Conservation (phyloP, 2,797 vertebrate species). For the Betta splendens region DNA sequence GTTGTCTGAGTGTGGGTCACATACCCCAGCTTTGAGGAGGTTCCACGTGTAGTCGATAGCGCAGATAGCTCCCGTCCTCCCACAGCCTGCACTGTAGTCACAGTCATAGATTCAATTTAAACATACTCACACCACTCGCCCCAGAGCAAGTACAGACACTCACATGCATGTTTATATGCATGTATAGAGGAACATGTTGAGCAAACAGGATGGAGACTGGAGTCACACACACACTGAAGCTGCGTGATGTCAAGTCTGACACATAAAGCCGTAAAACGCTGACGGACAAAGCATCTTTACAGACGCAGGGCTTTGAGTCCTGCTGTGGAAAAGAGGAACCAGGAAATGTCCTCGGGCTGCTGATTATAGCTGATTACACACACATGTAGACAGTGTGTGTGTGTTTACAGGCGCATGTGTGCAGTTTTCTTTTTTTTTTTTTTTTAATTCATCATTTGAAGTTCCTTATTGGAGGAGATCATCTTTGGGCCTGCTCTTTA, state of each 20-base stretch:
- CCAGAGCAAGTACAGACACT: not conserved
- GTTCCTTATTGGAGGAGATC: not conserved
- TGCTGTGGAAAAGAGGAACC: constrained; percentile 68
- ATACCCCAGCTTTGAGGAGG: constrained; percentile 96
- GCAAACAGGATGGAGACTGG: constrained; percentile 67
- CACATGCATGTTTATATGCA: not conserved
- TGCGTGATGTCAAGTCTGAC: constrained; percentile 35
- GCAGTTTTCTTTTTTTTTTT: constrained; percentile 9
- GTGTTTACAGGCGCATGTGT: constrained; percentile 17
- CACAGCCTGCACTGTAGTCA: constrained; percentile 92
- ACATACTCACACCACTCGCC: not conserved
- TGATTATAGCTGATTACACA: constrained; percentile 74
- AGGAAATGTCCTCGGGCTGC: constrained; percentile 75
- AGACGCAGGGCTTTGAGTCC: constrained; percentile 56
- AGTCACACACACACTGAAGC: constrained; percentile 46
- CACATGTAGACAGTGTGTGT: constrained; percentile 55
- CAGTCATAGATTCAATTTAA: constrained; percentile 40
- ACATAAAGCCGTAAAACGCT: constrained; percentile 62
- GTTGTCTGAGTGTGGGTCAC: too few species aligned
- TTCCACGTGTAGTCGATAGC: constrained; percentile 99
- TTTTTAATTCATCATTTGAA: not conserved
- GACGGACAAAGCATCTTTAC: constrained; percentile 48
- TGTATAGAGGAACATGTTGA: constrained; percentile 5
- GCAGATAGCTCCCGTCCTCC: constrained; percentile 98
- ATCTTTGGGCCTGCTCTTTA: not conserved